Evolutionary conservation across 2,888 invertebrate genomes (phyloP).

Genomic region (Scaptomyza polygonia): DNA sequence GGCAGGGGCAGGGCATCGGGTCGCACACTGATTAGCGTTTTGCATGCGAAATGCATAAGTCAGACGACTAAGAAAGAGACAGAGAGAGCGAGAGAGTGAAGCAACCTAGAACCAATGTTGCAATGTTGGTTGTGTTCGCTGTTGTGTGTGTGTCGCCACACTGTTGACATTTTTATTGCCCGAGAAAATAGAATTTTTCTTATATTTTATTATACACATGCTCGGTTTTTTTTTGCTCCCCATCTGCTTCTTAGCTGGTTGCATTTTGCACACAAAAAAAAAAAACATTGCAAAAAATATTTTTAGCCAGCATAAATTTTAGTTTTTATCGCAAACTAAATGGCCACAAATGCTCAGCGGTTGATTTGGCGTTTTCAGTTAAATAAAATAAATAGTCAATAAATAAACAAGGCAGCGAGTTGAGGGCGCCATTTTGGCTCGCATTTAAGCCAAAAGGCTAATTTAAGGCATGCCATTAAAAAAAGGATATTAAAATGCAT

Average conservation of each 20-base stretch:
- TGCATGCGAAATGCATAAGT: constrained; percentile 77
- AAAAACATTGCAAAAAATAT: constrained; percentile 4
- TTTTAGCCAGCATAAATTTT: constrained; percentile 45
- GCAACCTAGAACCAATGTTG: constrained; percentile 33
- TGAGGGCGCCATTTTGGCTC: constrained; percentile 8
- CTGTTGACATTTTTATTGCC: constrained; percentile 78
- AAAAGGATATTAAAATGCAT: constrained; percentile 28
- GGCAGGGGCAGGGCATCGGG: neutral
- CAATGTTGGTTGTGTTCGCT: constrained; percentile 60
- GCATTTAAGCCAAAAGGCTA: constrained; percentile 32
- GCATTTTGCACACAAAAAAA: constrained; percentile 1
- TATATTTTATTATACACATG: constrained; percentile 43
- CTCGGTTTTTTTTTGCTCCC: constrained; percentile 3
- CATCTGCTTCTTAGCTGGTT: neutral
- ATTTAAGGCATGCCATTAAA: constrained; percentile 28
- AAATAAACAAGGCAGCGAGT: constrained; percentile 53
- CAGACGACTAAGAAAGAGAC: constrained; percentile 29
- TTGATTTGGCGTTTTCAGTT: constrained; percentile 51
- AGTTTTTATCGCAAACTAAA: constrained; percentile 72
- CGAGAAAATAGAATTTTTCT: constrained; percentile 74
- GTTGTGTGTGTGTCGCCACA: constrained; percentile 53
- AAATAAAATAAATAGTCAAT: constrained; percentile 75
- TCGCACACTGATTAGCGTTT: constrained; percentile 75
- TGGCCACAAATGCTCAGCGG: constrained; percentile 66
- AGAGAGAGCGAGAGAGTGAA: constrained; percentile 1